Evolutionary conservation across 2,888 invertebrate genomes (phyloP).

Genomic region (Julus scanicus): DNA sequence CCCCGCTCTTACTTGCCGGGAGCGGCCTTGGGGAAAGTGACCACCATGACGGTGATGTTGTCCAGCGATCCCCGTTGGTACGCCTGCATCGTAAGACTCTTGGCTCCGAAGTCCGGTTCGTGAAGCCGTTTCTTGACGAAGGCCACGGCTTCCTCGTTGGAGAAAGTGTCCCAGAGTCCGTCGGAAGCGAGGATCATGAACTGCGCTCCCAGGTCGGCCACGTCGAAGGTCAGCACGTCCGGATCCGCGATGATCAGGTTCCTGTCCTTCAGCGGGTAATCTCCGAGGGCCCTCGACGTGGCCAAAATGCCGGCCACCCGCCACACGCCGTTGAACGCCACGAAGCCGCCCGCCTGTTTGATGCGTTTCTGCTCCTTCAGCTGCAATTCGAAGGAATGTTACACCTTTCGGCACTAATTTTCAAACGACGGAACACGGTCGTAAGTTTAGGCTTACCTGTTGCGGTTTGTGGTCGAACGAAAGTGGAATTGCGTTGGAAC

Average conservation of each 20-base stretch:
- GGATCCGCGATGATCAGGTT: conserved; percentile 95
- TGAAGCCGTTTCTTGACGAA: conserved; percentile 86
- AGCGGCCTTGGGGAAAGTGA: conserved; percentile 72
- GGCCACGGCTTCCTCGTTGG: conserved; percentile 92
- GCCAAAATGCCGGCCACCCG: conserved; percentile 94
- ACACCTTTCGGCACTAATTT: too few relatives aligned
- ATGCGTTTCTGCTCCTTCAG: conserved; percentile 90
- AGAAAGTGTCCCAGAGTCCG: conserved; percentile 96
- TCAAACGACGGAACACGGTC: too few relatives aligned
- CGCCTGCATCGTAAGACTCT: conserved; percentile 89
- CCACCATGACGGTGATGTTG: conserved; percentile 93
- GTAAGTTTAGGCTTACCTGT: conserved; percentile 73
- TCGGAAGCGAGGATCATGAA: conserved; percentile 94
- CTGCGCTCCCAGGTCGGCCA: conserved; percentile 76
- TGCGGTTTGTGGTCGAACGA: conserved; percentile 98
- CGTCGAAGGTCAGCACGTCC: conserved; percentile 90
- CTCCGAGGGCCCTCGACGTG: conserved; percentile 92
- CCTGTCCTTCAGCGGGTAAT: conserved; percentile 93
- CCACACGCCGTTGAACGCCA: conserved; percentile 96
- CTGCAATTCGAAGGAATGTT: conserved; percentile 66
- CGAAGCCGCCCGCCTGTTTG: conserved; percentile 93
- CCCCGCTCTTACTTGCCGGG: background rate
- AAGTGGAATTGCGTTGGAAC: conserved; percentile 88
- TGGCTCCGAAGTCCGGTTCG: conserved; percentile 90
- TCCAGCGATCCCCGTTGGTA: conserved; percentile 92